Percentiles rank a stretch among this genome's conserved stretches.
phyloP scores from a whole-genome alignment of 2,797 vertebrate genomes.

The Myripristis jacobus region DNA sequence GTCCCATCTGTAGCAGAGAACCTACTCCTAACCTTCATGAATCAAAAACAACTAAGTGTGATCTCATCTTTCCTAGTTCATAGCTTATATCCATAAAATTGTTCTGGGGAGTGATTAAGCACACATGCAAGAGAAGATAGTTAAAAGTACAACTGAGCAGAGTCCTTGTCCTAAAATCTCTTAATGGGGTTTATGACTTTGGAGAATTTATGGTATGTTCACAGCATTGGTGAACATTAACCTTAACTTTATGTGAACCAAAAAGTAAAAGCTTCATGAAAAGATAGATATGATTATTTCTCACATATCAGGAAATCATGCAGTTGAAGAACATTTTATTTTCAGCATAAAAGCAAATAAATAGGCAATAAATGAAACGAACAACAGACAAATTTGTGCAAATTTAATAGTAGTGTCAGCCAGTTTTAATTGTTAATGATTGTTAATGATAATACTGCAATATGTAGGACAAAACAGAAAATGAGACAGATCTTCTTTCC shows the following conservation, averaged over 20 bases:
- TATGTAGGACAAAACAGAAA: slow-evolving; percentile 5
- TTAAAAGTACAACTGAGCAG: not conserved
- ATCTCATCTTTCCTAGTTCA: not conserved
- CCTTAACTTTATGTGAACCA: slow-evolving; percentile 10
- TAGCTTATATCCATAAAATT: not conserved
- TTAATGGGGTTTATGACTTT: slow-evolving; percentile 15
- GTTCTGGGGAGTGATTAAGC: too few species aligned
- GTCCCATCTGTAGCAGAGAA: not conserved
- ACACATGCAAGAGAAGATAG: too few species aligned
- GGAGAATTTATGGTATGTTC: not conserved
- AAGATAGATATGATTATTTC: not conserved
- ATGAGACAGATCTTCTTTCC: not conserved
- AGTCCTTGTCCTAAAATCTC: not conserved
- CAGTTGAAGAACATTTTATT: slow-evolving; percentile 27
- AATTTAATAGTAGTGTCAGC: slow-evolving; percentile 49
- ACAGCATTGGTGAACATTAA: slow-evolving; percentile 16
- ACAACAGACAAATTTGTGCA: slow-evolving; percentile 25
- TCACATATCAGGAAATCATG: slow-evolving; percentile 27
- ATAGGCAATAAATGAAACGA: slow-evolving; percentile 57
- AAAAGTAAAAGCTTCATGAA: slow-evolving; percentile 3
- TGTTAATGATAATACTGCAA: not conserved
- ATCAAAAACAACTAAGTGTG: not conserved
- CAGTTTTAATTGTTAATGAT: not conserved
- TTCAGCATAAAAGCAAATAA: slow-evolving; percentile 45
- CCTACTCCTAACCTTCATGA: not conserved